Percentiles rank a stretch among this genome's conserved stretches.
phyloP scores from a whole-genome alignment of 1,140 invertebrate genomes.

The Pseudomyrmex dendroicus region DNA sequence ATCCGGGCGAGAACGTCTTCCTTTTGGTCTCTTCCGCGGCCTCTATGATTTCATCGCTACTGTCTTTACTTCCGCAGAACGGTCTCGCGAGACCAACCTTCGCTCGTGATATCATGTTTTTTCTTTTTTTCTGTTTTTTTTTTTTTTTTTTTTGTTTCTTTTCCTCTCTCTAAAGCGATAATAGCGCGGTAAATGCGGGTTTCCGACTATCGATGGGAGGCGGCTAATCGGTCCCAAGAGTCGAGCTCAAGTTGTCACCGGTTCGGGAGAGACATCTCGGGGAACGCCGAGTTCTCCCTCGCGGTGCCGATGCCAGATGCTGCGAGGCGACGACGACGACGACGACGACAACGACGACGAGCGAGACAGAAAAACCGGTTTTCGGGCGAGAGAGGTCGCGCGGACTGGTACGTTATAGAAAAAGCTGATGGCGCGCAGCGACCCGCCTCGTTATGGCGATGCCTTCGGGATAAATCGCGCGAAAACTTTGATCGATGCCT shows the following conservation, averaged over 20 bases:
- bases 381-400: conserved; percentile 2
- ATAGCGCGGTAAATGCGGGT: conserved; percentile 35
- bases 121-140: not conserved
- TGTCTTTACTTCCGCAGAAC: not conserved
- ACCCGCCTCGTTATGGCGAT: conserved; percentile 47
- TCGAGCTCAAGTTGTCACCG: conserved; percentile 59
- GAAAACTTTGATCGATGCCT: conserved; percentile 72
- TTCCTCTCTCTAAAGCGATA: not conserved
- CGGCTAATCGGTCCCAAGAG: conserved; percentile 73
- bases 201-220: conserved; percentile 30
- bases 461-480: conserved; percentile 68
- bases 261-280: conserved; percentile 48
- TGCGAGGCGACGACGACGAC: conserved; percentile 32
- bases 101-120: conserved; percentile 52
- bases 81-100: not conserved
- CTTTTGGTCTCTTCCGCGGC: conserved; percentile 23
- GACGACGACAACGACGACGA: conserved; percentile 12
- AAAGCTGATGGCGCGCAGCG: conserved; percentile 49
- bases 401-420: conserved; percentile 36
- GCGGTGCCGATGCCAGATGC: conserved; percentile 69
- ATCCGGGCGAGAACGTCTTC: conserved; percentile 39
- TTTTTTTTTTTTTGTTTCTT: too few relatives aligned
- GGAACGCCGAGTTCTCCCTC: conserved; percentile 32
- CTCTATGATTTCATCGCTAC: conserved; percentile 36
- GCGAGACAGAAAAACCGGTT: conserved; percentile 71